phyloP scores from a whole-genome alignment of 2,888 invertebrate genomes.

The Gerris lacustris region DNA sequence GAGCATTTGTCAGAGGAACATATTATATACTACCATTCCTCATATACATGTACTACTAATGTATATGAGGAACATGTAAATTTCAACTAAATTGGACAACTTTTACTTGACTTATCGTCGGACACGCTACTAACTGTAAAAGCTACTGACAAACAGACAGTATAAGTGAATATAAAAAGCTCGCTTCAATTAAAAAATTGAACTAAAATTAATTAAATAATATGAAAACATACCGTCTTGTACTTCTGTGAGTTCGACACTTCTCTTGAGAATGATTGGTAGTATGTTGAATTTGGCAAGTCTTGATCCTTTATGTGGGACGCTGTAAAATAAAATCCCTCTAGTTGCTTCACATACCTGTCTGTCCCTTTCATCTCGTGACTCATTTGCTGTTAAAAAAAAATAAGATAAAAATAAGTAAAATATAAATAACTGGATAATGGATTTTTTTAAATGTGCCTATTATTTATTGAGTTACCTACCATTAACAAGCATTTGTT shows the following conservation, averaged over 20 bases:
- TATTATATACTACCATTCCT: no score
- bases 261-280: slow-evolving; percentile 58
- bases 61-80: no score
- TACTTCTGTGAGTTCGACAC: slow-evolving; percentile 65
- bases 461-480: slow-evolving; percentile 22
- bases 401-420: slow-evolving; percentile 19
- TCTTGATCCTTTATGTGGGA: slow-evolving; percentile 72
- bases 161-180: no score
- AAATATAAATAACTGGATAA: not conserved
- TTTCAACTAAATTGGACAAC: no score
- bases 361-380: slow-evolving; percentile 38
- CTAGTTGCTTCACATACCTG: slow-evolving; percentile 42
- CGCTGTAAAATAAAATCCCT: slow-evolving; percentile 71
- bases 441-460: no score
- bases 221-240: slow-evolving; percentile 49
- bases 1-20: no score
- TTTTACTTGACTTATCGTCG: no score
- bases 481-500: slow-evolving; percentile 66
- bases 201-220: not conserved
- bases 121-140: no score
- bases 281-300: slow-evolving; percentile 53
- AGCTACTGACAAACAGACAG: no score
- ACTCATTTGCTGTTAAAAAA: slow-evolving; percentile 39
- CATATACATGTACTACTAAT: no score
- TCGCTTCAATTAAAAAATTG: no score